These are phyloP conservation scores for Botia almorhae DNA, from an alignment of 2,797 vertebrate species.

Conservation along the genomic window DNA sequence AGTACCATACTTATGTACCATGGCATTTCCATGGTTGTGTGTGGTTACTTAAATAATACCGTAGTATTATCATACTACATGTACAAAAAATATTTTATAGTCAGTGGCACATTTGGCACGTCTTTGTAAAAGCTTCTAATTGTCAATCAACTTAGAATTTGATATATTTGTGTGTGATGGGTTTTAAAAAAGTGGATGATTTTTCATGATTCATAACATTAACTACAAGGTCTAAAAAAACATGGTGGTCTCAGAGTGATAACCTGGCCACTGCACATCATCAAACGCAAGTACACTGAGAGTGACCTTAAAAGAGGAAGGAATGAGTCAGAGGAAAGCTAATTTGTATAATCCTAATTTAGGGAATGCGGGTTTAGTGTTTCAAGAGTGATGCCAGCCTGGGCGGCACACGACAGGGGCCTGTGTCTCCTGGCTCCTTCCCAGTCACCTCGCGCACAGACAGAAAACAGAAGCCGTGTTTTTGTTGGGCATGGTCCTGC, in stretches of 20 bases:
- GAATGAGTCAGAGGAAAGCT: constrained; percentile 62
- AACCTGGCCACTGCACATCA: constrained; percentile 14
- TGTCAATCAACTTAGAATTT: background rate
- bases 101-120: too few species aligned
- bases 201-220: background rate
- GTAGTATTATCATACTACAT: background rate
- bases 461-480: constrained; percentile 83
- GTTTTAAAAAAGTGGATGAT: too few species aligned
- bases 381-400: constrained; percentile 65
- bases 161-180: background rate
- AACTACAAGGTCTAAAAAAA: background rate
- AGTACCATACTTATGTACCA: background rate
- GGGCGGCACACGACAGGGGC: constrained; percentile 29
- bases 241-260: background rate
- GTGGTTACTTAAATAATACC: background rate
- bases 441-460: constrained; percentile 63
- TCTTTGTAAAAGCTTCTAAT: background rate
- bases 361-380: constrained; percentile 64
- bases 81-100: background rate
- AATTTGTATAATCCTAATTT: constrained; percentile 74
- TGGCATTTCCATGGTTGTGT: background rate
- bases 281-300: constrained; percentile 22
- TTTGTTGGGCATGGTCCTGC: constrained; percentile 74
- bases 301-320: constrained; percentile 55
- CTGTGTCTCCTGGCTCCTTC: constrained; percentile 62